phyloP scores from a whole-genome alignment of 2,113 vertebrate species.

The Python bivittatus region DNA sequence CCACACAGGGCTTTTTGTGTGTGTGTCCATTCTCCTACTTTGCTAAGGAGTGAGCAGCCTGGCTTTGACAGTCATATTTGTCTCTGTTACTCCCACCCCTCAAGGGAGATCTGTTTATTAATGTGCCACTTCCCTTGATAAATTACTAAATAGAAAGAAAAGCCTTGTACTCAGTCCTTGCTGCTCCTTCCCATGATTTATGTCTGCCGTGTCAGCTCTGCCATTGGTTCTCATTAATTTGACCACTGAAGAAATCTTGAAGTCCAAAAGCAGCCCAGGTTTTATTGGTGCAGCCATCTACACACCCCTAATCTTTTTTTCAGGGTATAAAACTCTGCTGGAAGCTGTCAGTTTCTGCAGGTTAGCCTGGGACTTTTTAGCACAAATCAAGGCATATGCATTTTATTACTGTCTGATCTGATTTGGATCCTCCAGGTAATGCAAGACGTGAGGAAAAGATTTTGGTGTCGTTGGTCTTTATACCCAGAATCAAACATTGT shows the following conservation, averaged over 20 bases:
- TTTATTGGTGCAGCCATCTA: constrained; percentile 39
- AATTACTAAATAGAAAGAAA: constrained; percentile 88
- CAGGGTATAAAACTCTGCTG: constrained; percentile 44
- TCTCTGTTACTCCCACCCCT: constrained; percentile 82
- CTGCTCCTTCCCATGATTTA: constrained; percentile 81
- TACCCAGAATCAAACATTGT: constrained; percentile 9
- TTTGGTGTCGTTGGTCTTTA: not conserved
- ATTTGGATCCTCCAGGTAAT: constrained; percentile 71
- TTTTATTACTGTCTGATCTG: constrained; percentile 69
- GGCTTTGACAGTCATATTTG: constrained; percentile 81
- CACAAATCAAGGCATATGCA: constrained; percentile 48
- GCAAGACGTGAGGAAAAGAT: not conserved
- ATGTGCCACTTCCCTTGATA: constrained; percentile 87
- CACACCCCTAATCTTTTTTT: constrained; percentile 22
- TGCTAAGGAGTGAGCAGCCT: constrained; percentile 77
- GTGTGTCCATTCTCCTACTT: constrained; percentile 66
- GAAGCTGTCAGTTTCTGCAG: constrained; percentile 61
- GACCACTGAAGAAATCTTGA: constrained; percentile 56
- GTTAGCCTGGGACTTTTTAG: constrained; percentile 56
- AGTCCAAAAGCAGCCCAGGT: constrained; percentile 36
- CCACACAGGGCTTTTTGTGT: constrained; percentile 64
- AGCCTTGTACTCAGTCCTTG: constrained; percentile 82
- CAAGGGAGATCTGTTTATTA: constrained; percentile 88
- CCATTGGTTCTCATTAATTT: constrained; percentile 67
- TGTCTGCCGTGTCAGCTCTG: constrained; percentile 58